Conservation (phyloP, 2,888 invertebrate species). For the Drosophila pseudotakahashii region DNA sequence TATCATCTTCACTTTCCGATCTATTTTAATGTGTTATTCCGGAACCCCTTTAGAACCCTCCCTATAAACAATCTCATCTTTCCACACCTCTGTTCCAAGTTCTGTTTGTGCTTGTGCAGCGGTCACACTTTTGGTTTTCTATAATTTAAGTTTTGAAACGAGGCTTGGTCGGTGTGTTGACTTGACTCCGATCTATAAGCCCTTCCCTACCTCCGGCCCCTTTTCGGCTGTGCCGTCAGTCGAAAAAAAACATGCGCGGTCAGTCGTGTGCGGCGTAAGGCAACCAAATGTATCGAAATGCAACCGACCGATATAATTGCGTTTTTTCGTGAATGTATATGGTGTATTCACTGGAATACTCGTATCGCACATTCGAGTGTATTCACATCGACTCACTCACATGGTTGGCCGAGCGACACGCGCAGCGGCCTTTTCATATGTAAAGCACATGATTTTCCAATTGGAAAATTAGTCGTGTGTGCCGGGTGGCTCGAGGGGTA, state of each 20-base stretch:
- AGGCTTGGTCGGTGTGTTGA: constrained; percentile 46
- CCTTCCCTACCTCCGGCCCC: constrained; percentile 24
- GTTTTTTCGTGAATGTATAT: constrained; percentile 71
- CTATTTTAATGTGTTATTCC: too few species aligned
- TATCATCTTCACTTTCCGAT: neutral
- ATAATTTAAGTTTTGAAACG: constrained; percentile 66
- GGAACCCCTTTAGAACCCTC: neutral
- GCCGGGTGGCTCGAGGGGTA: constrained; percentile 18
- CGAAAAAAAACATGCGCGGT: constrained; percentile 83
- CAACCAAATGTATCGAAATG: constrained; percentile 85
- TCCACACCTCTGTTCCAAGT: constrained; percentile 16
- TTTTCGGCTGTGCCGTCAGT: constrained; percentile 63
- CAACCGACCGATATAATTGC: constrained; percentile 84
- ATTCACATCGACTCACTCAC: constrained; percentile 51
- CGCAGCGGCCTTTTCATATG: constrained; percentile 74
- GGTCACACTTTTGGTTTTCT: constrained; percentile 79
- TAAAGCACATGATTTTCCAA: constrained; percentile 80
- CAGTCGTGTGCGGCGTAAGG: constrained; percentile 85
- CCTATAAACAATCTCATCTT: neutral
- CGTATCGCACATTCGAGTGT: constrained; percentile 33
- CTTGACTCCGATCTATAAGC: constrained; percentile 31
- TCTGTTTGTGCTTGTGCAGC: constrained; percentile 57
- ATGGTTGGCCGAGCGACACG: constrained; percentile 78
- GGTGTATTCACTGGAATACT: constrained; percentile 24
- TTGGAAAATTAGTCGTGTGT: constrained; percentile 78